These are phyloP conservation scores for Notothenia rossii DNA, from an alignment of 2,113 vertebrate species.

Conservation along the genomic window DNA sequence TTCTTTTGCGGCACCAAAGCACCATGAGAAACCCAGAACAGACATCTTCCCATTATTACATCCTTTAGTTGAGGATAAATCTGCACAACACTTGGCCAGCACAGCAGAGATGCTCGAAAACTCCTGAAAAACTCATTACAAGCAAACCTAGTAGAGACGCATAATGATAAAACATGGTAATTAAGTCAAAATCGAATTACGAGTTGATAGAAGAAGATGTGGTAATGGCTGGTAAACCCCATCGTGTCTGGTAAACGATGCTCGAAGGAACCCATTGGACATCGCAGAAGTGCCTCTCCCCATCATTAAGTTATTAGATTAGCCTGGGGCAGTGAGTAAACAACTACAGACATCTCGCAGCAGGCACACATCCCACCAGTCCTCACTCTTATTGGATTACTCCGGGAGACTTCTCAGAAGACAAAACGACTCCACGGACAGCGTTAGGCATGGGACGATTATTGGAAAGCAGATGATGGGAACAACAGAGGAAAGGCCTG, in stretches of 20 bases:
- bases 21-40: slow-evolving; percentile 27
- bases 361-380: slow-evolving; percentile 60
- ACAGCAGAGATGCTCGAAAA: slow-evolving; percentile 47
- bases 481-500: slow-evolving; percentile 49
- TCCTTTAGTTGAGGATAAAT: slow-evolving; percentile 62
- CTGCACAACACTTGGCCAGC: slow-evolving; percentile 53
- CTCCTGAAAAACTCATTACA: slow-evolving; percentile 59
- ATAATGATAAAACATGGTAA: slow-evolving; percentile 75
- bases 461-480: slow-evolving; percentile 67
- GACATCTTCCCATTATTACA: slow-evolving; percentile 32
- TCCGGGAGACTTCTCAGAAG: slow-evolving; percentile 73
- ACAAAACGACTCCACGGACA: slow-evolving; percentile 75
- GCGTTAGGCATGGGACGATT: slow-evolving; percentile 58
- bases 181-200: slow-evolving; percentile 77
- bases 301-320: slow-evolving; percentile 83
- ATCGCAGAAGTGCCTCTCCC: slow-evolving; percentile 71
- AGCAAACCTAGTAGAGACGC: slow-evolving; percentile 65
- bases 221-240: slow-evolving; percentile 73
- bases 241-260: slow-evolving; percentile 73
- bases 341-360: slow-evolving; percentile 78
- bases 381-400: slow-evolving; percentile 78
- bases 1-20: slow-evolving; percentile 39
- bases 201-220: slow-evolving; percentile 75
- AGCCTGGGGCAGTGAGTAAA: slow-evolving; percentile 77
- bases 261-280: slow-evolving; percentile 78